Evolutionary conservation across 2,797 vertebrate species (phyloP).

Genomic region (Gallinago stenura): DNA sequence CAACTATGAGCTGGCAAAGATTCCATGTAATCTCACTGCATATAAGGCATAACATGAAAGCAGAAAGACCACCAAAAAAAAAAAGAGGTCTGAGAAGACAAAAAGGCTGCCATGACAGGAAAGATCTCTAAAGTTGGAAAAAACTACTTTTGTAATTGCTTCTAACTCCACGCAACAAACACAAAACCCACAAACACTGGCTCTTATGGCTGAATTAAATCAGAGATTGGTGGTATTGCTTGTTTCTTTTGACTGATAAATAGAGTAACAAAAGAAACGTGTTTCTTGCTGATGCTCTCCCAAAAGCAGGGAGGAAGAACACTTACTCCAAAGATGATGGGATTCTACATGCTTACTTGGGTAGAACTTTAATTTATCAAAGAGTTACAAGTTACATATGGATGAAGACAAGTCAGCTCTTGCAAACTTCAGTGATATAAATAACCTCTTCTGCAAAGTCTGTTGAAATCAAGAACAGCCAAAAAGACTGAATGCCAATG

Average conservation of each 20-base stretch:
- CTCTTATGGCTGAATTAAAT: not conserved
- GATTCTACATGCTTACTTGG: not conserved
- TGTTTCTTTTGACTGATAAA: not conserved
- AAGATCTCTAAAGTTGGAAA: not conserved
- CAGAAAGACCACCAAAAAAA: not conserved
- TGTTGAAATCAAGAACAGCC: not conserved
- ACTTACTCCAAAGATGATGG: not conserved
- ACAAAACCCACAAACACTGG: not conserved
- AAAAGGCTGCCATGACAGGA: not conserved
- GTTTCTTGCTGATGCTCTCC: not conserved
- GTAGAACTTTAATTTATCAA: not conserved
- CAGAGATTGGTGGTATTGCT: not conserved
- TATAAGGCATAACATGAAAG: slow-evolving; percentile 24
- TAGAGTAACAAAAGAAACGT: not conserved
- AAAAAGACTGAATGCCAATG: not conserved
- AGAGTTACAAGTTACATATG: not conserved
- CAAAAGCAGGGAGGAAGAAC: not conserved
- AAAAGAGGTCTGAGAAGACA: not conserved
- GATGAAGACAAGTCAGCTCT: slow-evolving; percentile 26
- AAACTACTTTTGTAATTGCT: not conserved
- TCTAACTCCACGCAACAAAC: not conserved
- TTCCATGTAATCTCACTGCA: not conserved
- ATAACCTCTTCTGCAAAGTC: not conserved
- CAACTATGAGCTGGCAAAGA: not conserved
- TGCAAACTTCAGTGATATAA: not conserved